Percentiles rank a stretch among this genome's conserved stretches.
phyloP scores from a whole-genome alignment of 2,888 invertebrate genomes.

The Tupiocoris notatus region DNA sequence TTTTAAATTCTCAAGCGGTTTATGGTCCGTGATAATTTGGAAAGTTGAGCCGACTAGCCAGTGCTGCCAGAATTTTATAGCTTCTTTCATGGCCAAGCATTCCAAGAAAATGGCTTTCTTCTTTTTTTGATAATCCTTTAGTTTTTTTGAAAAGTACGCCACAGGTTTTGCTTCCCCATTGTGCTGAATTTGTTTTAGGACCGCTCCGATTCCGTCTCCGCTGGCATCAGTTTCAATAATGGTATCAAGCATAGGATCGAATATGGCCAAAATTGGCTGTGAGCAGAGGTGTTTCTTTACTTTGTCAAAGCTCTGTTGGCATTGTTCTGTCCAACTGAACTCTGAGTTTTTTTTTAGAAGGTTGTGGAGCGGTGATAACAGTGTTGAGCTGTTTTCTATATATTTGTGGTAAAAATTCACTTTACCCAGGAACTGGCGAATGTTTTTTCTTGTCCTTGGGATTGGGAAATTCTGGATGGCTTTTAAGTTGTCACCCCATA shows the following conservation, averaged over 20 bases:
- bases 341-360: constrained; percentile 29
- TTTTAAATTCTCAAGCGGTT: constrained; percentile 18
- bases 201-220: constrained; percentile 49
- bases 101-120: constrained; percentile 42
- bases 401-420: too few species aligned
- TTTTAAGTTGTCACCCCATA: constrained; percentile 28
- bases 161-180: constrained; percentile 32
- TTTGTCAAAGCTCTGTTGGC: constrained; percentile 23
- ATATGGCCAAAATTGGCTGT: constrained; percentile 50
- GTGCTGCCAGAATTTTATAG: constrained; percentile 19
- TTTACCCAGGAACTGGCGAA: constrained; percentile 30
- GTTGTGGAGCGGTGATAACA: constrained; percentile 35
- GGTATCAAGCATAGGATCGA: constrained; percentile 49
- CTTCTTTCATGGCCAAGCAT: constrained; percentile 34
- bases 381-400: constrained; percentile 14
- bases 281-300: constrained; percentile 47
- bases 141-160: constrained; percentile 19
- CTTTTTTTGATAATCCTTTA: constrained; percentile 25
- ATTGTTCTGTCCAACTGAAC: constrained; percentile 29
- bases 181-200: constrained; percentile 47
- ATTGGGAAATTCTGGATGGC: constrained; percentile 26
- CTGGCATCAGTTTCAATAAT: constrained; percentile 51
- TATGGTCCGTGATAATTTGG: constrained; percentile 26
- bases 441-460: constrained; percentile 27
- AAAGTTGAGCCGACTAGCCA: constrained; percentile 23